Evolutionary conservation across 2,888 invertebrate species (phyloP), one percentile per base, ranked within the genome.

Genomic region (Micropterix aruncella): DNA sequence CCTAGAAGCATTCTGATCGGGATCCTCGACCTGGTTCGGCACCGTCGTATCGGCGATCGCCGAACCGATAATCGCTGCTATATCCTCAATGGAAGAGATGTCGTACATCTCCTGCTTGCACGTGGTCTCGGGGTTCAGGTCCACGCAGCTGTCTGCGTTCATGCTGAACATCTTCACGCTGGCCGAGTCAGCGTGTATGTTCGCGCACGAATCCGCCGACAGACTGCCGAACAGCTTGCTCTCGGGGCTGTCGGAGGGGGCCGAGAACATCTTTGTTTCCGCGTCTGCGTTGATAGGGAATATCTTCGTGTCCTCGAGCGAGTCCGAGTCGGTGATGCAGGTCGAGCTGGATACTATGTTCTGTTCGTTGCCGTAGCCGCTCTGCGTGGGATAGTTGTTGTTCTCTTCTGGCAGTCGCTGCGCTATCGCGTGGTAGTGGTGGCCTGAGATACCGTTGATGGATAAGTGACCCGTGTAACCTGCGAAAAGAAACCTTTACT

Each of bases 31-130:
- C 48, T 75, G 70, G 16, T 78, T 75, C n/a, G 84, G 82, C 36
- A 87, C 87, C 1, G 90, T 90, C 7, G 89, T 88, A 56, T 89
- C 90, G 1, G 88, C 90, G 53, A 91, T 89, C 45, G 90, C 89
- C 2, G 87, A 88, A 1, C 90, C 89, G 49, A 90, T 88, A 45
- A 89, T 84, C 15, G 86, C 87, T 1, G 88, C 89, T 48, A 90
- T 83, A 55, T 89, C 88, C 51, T 87, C 87, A 52, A 84, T 83
- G 7, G 80, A 79, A 45, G 79, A 79, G 57, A 85, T 83, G 54
- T 85, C 85, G 56, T 81, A 77, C 61, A 78, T 73, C 53, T 76
- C 77, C 45, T 71, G 72, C 55, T 77, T 77, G 44, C 67, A 67
- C 1, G 71, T 71, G 1, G 70, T 70, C 40, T 51, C 42, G 53